phyloP scores from a whole-genome alignment of 2,888 invertebrate species.

The Dolomedes plantarius region DNA sequence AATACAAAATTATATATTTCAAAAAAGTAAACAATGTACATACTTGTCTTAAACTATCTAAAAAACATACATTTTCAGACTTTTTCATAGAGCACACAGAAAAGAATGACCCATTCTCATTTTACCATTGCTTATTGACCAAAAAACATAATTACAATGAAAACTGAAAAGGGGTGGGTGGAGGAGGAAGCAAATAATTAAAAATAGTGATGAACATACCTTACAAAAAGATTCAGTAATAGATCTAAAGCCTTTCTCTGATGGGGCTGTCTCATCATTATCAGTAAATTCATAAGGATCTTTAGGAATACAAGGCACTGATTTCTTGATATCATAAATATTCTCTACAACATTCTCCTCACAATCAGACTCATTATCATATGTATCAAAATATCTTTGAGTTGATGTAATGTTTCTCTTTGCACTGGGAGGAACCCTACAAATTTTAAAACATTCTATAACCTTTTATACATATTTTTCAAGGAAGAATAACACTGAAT shows the following conservation, averaged over 20 bases:
- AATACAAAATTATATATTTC: too few relatives aligned
- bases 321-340: constrained; percentile 25
- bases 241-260: constrained; percentile 62
- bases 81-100: too few relatives aligned
- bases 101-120: too few relatives aligned
- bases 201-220: constrained; percentile 14
- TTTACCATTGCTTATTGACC: too few relatives aligned
- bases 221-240: constrained; percentile 39
- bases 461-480: too few relatives aligned
- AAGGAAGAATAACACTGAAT: too few relatives aligned
- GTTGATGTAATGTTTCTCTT: constrained; percentile 21
- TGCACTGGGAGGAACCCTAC: constrained; percentile 21
- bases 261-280: constrained; percentile 76
- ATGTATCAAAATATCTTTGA: neutral
- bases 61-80: too few relatives aligned
- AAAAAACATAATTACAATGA: too few relatives aligned
- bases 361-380: constrained; percentile 38
- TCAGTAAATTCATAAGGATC: constrained; percentile 87
- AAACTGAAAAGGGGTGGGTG: too few relatives aligned
- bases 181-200: too few relatives aligned
- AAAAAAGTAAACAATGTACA: too few relatives aligned
- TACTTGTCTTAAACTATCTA: too few relatives aligned
- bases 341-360: constrained; percentile 25
- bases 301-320: constrained; percentile 73
- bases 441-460: neutral